These are phyloP conservation scores for Dendropsophus ebraccatus DNA, from an alignment of 2,113 vertebrate species.

Conservation along the genomic window DNA sequence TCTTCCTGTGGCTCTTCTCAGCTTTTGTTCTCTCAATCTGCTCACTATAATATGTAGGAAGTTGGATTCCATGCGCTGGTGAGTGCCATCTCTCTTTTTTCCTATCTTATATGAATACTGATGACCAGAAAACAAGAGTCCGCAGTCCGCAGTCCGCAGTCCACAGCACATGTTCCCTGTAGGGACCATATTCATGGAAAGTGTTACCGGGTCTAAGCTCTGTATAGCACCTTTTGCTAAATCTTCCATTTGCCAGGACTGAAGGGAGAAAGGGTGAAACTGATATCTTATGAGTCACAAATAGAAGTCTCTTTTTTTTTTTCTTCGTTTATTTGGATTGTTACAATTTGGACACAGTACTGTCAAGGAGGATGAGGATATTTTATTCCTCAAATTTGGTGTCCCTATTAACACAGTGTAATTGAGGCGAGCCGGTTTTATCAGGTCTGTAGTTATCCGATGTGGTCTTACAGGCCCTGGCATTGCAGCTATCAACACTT, in stretches of 20 bases:
- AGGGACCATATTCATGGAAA: no score
- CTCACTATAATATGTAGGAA: no score
- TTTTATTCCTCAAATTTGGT: not conserved
- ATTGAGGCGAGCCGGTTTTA: not conserved
- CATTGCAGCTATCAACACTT: constrained; percentile 19
- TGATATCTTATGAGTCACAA: not conserved
- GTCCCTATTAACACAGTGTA: not conserved
- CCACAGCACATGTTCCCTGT: no score
- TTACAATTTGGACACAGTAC: not conserved
- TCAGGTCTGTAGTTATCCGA: not conserved
- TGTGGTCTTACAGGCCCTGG: not conserved
- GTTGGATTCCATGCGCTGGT: no score
- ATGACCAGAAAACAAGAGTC: no score
- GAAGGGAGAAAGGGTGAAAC: not conserved
- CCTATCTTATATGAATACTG: no score
- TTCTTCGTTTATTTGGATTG: not conserved
- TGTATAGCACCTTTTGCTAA: no score
- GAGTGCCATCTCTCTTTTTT: no score
- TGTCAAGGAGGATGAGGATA: not conserved
- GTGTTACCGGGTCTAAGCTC: no score
- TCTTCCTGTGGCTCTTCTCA: no score
- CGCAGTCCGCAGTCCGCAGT: no score
- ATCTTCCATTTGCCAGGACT: not conserved
- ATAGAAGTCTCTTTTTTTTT: not conserved
- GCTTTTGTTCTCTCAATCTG: no score